Conservation (phyloP, 2,888 invertebrate genomes). For the Cheiracanthium punctorium region DNA sequence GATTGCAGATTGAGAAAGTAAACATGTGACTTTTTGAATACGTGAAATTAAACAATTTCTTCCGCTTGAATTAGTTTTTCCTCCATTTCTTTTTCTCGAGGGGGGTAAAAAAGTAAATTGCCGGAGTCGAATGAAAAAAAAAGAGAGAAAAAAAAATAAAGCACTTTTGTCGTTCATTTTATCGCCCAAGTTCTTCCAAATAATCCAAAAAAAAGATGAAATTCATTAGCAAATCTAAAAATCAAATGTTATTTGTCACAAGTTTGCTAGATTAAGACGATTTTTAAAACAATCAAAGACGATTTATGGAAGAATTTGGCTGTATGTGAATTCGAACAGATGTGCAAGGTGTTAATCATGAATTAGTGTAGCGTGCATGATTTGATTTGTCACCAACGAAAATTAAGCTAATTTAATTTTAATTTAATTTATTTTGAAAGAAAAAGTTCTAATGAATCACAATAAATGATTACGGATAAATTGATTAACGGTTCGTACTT, state of each 20-base stretch:
- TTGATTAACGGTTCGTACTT: too few species aligned
- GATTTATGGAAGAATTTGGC: too few species aligned
- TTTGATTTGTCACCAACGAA: too few species aligned
- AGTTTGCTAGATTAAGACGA: background rate
- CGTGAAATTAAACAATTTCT: conserved; percentile 54
- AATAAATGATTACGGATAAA: too few species aligned
- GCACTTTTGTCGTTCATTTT: background rate
- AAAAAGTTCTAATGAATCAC: too few species aligned
- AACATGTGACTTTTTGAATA: conserved; percentile 47
- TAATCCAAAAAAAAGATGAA: background rate
- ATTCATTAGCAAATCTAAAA: background rate
- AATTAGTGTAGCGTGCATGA: too few species aligned
- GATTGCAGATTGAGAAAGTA: conserved; percentile 49
- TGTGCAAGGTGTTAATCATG: too few species aligned
- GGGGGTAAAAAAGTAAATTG: background rate
- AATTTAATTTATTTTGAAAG: too few species aligned
- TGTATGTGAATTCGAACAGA: too few species aligned
- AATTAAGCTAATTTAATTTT: too few species aligned
- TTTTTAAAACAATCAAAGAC: background rate
- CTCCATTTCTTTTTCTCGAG: conserved; percentile 1
- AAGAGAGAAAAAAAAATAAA: background rate
- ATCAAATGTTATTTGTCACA: background rate
- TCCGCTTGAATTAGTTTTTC: conserved; percentile 28
- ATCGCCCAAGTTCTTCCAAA: background rate
- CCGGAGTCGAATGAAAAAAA: background rate